Evolutionary conservation across 2,113 vertebrate genomes (phyloP).

Genomic region (Psilopsiagon aymara): DNA sequence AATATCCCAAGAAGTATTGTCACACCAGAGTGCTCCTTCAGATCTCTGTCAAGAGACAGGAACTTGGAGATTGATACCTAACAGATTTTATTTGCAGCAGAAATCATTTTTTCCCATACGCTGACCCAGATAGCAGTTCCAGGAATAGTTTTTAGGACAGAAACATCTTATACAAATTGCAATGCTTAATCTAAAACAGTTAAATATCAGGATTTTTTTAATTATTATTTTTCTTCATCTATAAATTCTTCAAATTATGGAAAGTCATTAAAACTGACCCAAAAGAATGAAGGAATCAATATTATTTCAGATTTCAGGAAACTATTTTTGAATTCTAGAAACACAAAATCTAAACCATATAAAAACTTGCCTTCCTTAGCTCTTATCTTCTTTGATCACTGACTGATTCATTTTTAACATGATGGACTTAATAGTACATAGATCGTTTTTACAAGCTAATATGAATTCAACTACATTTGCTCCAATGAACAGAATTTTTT

Average conservation of each 20-base stretch:
- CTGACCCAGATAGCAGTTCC: neutral
- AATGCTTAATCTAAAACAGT: neutral
- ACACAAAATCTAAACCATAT: neutral
- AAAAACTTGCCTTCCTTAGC: neutral
- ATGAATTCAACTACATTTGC: conserved; percentile 33
- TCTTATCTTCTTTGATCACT: neutral
- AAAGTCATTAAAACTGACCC: neutral
- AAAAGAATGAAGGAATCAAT: neutral
- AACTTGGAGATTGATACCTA: neutral
- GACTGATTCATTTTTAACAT: neutral
- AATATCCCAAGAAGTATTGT: neutral
- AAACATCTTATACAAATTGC: neutral
- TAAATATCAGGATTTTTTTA: neutral
- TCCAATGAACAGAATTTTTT: neutral
- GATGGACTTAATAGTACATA: neutral
- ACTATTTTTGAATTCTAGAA: conserved; percentile 24
- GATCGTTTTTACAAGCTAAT: conserved; percentile 45
- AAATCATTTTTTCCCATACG: neutral
- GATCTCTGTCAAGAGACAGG: neutral
- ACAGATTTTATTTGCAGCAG: neutral
- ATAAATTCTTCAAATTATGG: neutral
- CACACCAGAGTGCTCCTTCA: neutral
- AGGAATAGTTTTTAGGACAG: neutral
- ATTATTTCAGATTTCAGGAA: neutral
- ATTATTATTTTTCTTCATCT: neutral